Base-by-base conservation (phyloP, 1,140 invertebrate species). In the Pantala flavescens region DNA sequence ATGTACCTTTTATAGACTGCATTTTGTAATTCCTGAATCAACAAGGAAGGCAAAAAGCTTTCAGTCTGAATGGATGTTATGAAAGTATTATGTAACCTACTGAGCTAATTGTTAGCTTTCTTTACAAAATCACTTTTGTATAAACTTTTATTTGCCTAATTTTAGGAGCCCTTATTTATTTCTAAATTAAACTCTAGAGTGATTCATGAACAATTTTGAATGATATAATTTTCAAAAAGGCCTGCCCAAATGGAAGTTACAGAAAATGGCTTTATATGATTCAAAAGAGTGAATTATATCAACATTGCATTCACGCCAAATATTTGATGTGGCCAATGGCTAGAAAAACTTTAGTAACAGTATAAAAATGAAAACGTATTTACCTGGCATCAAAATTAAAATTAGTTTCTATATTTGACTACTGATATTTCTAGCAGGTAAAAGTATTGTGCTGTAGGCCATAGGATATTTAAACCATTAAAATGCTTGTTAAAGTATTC, bases 341-440 rank as follows among this genome's bases (percentile, higher is more conserved):
- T 63, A 63, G 28, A 36, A 36, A 63, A 21, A 63, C 1, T 63
- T 21, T 63, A 19, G 49, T 63, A 21, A 21, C 49, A 63, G 9
- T 63, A 5, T 63, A 63, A 63, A 19, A 16, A 16, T 19, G 2
- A 21, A 63, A 63, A 63, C 12, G 12, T 63, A 21, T 63, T 63
- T 19, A 63, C 49, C 49, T 63, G 49, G n/a, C n/a, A 63, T 21
- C 49, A 63, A 36, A 36, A 36, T 36, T 36, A 5, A 36, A 36
- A 63, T 63, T 63, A 21, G n/a, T 63, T 63, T 63, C n/a, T 63
- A 1, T 63, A 63, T 63, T 63, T 63, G n/a, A 63, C 49, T 21
- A 63, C 49, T 63, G 49, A 63, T 63, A 63, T 63, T 63, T 63
- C 49, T 63, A 63, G 49, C 49, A 63, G 49, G 49, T 63, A 63